A percentile compares a stretch with the other conserved stretches of the same genome.
phyloP scores from a whole-genome alignment of 2,113 vertebrate genomes.

The Colinus virginianus region DNA sequence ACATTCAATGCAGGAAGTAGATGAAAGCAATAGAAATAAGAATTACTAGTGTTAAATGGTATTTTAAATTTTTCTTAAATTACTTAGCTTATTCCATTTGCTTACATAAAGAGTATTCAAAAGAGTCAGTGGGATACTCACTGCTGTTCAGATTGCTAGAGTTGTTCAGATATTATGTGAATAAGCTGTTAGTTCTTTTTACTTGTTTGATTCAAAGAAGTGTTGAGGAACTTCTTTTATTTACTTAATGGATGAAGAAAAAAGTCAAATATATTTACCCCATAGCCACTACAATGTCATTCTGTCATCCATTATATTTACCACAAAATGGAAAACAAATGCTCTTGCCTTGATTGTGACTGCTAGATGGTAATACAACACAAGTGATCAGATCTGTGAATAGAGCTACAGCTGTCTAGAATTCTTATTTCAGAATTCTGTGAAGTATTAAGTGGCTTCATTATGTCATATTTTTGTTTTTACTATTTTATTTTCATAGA shows the following conservation, averaged over 20 bases:
- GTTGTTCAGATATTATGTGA: not conserved
- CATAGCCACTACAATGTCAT: not conserved
- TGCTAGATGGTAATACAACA: not conserved
- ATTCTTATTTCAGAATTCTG: conserved; percentile 57
- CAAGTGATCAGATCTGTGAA: not conserved
- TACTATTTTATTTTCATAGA: not conserved
- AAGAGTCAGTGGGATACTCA: not conserved
- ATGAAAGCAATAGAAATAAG: not conserved
- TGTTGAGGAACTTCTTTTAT: not conserved
- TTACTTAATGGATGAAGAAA: not conserved
- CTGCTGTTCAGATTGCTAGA: not conserved
- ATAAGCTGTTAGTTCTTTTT: not conserved
- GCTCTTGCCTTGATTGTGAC: conserved; percentile 3
- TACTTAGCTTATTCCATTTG: not conserved
- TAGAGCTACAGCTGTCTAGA: conserved; percentile 38
- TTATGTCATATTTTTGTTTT: not conserved
- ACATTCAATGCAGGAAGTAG: not conserved
- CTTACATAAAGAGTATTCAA: not conserved
- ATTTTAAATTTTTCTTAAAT: not conserved
- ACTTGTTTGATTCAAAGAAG: not conserved
- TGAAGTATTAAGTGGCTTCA: not conserved
- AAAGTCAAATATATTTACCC: not conserved
- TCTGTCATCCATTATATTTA: conserved; percentile 8
- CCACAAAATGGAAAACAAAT: conserved; percentile 55
- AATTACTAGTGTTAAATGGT: not conserved